These are phyloP conservation scores for Tethea ocularis DNA, from an alignment of 2,888 invertebrate species.

Conservation along the genomic window DNA sequence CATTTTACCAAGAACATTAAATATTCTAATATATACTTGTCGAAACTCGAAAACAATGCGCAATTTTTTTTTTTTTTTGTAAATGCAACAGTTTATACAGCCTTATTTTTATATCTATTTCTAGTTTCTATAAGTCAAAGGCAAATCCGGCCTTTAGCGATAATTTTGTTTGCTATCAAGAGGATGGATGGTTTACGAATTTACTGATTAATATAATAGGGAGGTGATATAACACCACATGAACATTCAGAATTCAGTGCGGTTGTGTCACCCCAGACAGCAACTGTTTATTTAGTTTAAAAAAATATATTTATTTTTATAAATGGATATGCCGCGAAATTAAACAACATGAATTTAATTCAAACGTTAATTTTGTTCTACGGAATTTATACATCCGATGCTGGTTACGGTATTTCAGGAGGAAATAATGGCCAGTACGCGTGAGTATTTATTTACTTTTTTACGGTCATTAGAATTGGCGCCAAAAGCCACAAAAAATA, in stretches of 20 bases:
- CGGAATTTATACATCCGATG: constrained; percentile 51
- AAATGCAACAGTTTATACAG: constrained; percentile 3
- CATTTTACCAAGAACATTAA: not conserved
- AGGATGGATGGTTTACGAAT: constrained; percentile 48
- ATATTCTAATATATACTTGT: not conserved
- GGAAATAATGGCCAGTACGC: constrained; percentile 34
- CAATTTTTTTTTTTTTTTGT: not conserved
- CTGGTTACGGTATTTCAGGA: constrained; percentile 53
- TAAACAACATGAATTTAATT: constrained; percentile 51
- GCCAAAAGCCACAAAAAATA: not conserved
- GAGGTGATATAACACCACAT: constrained; percentile 43
- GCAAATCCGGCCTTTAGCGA: constrained; percentile 21
- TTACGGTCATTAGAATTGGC: constrained; percentile 10
- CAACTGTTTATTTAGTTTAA: constrained; percentile 38
- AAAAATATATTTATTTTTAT: constrained; percentile 49
- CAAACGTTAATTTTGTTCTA: constrained; percentile 54
- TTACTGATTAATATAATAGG: constrained; percentile 57
- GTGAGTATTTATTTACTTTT: constrained; percentile 40
- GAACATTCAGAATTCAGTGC: constrained; percentile 55
- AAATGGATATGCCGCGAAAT: constrained; percentile 24
- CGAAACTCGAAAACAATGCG: not conserved
- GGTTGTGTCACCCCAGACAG: constrained; percentile 52
- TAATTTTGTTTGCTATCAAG: constrained; percentile 46
- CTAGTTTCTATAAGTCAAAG: not conserved
- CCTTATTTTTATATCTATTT: not conserved